Evolutionary conservation across 1,140 invertebrate species (phyloP).

Genomic region (Littorina saxatilis): DNA sequence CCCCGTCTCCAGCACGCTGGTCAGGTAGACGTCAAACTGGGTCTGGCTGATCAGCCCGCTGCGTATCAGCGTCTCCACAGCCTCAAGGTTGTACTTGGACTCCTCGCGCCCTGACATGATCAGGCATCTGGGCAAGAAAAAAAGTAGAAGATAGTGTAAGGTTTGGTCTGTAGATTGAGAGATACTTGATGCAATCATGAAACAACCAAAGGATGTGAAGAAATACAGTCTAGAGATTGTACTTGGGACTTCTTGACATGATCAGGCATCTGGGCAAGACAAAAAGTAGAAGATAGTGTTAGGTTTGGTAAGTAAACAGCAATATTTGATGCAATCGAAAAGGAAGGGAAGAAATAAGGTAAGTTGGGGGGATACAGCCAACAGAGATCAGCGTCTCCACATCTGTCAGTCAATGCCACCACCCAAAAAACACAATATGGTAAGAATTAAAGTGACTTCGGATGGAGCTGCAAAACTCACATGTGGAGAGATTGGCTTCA

Average conservation of each 20-base stretch:
- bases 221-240: slow-evolving; percentile 90
- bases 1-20: slow-evolving; percentile 89
- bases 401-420: too few species aligned
- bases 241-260: slow-evolving; percentile 86
- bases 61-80: slow-evolving; percentile 91
- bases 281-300: slow-evolving; percentile 10
- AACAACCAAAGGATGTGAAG: background rate
- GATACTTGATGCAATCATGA: background rate
- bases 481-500: too few species aligned
- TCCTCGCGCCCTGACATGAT: slow-evolving; percentile 89
- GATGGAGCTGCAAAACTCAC: too few species aligned
- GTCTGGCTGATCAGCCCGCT: slow-evolving; percentile 82
- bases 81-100: slow-evolving; percentile 92
- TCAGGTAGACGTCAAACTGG: slow-evolving; percentile 90
- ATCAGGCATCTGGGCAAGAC: slow-evolving; percentile 80
- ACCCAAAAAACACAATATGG: too few species aligned
- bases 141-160: slow-evolving; percentile 6
- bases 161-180: background rate
- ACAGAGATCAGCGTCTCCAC: too few species aligned
- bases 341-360: slow-evolving; percentile 79
- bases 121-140: slow-evolving; percentile 78
- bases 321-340: background rate
- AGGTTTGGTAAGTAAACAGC: background rate
- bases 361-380: background rate
- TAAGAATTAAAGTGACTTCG: too few species aligned